Conservation (phyloP, 2,888 invertebrate species). For the Clistopyga incitator region DNA sequence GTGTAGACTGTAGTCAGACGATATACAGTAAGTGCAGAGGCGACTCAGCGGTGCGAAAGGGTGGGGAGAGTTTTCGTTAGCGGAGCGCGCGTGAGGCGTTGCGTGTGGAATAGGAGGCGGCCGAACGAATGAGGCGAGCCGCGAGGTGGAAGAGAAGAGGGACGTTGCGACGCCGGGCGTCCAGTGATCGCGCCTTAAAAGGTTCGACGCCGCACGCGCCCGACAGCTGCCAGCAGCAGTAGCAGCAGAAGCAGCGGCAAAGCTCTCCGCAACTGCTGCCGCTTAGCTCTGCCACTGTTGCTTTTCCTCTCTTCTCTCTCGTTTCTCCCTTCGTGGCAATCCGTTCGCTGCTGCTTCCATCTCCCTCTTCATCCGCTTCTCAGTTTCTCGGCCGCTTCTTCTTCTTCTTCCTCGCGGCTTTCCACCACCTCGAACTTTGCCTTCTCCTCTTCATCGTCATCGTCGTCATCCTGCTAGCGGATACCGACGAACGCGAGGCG, state of each 20-base stretch:
- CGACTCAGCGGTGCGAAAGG: not conserved
- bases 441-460: conserved; percentile 15
- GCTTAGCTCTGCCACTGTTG: conserved; percentile 65
- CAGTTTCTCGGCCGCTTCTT: conserved; percentile 42
- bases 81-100: conserved; percentile 32
- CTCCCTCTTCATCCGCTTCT: conserved; percentile 30
- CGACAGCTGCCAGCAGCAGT: conserved; percentile 81
- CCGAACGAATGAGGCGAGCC: conserved; percentile 47
- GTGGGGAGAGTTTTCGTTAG: conserved; percentile 10
- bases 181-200: conserved; percentile 84
- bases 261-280: conserved; percentile 63
- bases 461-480: not conserved
- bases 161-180: conserved; percentile 83
- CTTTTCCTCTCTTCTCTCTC: conserved; percentile 30
- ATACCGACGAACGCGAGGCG: not conserved
- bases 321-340: conserved; percentile 35
- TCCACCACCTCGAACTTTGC: conserved; percentile 22
- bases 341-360: not conserved
- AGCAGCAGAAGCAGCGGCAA: not conserved
- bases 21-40: not conserved
- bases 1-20: conserved; percentile 1
- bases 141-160: conserved; percentile 71
- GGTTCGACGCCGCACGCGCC: conserved; percentile 84
- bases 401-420: conserved; percentile 25
- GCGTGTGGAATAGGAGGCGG: conserved; percentile 57